Evolutionary conservation across 1,140 invertebrate genomes (phyloP), one percentile per base, ranked within the genome.

Genomic region (Babylonia areolata): DNA sequence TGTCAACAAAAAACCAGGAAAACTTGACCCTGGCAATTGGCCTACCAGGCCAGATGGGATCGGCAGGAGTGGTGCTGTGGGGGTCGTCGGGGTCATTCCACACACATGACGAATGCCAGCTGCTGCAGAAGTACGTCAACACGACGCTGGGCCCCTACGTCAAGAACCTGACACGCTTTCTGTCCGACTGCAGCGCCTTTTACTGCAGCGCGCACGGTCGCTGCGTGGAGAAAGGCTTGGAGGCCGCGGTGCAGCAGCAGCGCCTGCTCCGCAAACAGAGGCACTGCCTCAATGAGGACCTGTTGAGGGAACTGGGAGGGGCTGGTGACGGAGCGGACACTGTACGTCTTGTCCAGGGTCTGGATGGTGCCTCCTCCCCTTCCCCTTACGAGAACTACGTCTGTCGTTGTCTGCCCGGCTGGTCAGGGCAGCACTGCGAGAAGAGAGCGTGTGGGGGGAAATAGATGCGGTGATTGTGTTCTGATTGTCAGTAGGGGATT

Each of bases 61-160:
- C 88, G 31, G 87, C 85, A 0, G 89, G 89, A 1, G 87, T 89
- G 31, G 89, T 90, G 23, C 31, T 90, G 20, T 90, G 89, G 89
- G 89, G 87, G 17, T 87, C 85, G 33, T 85, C 83, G 17, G n/a
- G 31, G 28, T 23, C 40, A 3, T 86, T 87, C 33, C 40, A 51
- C n/a, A 82, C 81, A 11, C 85, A 40, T 51, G 69, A 87, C 40
- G 88, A 89, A 54, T 90, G 89, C 75, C 80, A 35, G 2, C 73
- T 81, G 5, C 79, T 89, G 33, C 86, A 89, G 75, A 39, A 84
- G 17, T 88, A 90, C 69, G 40, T 90, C 71, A 84, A 87, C 79
- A 86, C 58, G 1, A 64, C 84, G 0, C 79, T 90, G 5, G 89
- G 89, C 1, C 89, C 89, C n/a, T 90, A 85, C 80, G 82, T 81